Evolutionary conservation across 2,888 invertebrate species (phyloP), one percentile per base, ranked within the genome.

Genomic region (Plagiodera versicolora): DNA sequence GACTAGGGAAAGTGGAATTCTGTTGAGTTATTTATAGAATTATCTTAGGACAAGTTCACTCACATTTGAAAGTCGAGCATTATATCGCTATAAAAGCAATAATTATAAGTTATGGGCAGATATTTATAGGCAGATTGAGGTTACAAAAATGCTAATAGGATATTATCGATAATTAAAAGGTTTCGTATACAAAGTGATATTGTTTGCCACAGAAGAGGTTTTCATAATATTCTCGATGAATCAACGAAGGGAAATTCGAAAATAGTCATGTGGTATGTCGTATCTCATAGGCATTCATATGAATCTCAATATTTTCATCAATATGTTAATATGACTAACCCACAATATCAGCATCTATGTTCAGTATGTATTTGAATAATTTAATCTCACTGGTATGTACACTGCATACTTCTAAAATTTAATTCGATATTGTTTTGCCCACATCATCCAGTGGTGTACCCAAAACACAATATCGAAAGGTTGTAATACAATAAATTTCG

Each of bases 371-470:
- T 48, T 35, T 32, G 44, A 49, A 48, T 56, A 30, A 57, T 18
- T 51, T 57, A 57, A 57, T 57, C 57, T 57, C 45, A 44, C 45
- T 50, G 51, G 51, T 57, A 57, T 57, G n/a, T n/a, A n/a, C n/a
- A n/a, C n/a, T 50, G 57, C 39, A 45, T 30, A 51, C 30, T 49
- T 50, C 24, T n/a, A 24, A 50, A 32, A 32, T 32, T 44, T 57
- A 57, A 50, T 51, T 57, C 11, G 10, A 63, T 55, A 59, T 63
- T 63, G 59, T 63, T 53, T 56, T 54, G 35, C 63, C 63, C 63
- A 63, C 32, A 32, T 32, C 32, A 32, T 2, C 6, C 32, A 32
- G 32, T 32, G 32, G 32, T 10, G 32, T 14, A 46, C n/a, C n/a
- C n/a, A n/a, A n/a, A n/a, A n/a, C n/a, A n/a, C n/a, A n/a, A n/a